phyloP scores from a whole-genome alignment of 1,140 invertebrate genomes.

The Diorhabda elongata region DNA sequence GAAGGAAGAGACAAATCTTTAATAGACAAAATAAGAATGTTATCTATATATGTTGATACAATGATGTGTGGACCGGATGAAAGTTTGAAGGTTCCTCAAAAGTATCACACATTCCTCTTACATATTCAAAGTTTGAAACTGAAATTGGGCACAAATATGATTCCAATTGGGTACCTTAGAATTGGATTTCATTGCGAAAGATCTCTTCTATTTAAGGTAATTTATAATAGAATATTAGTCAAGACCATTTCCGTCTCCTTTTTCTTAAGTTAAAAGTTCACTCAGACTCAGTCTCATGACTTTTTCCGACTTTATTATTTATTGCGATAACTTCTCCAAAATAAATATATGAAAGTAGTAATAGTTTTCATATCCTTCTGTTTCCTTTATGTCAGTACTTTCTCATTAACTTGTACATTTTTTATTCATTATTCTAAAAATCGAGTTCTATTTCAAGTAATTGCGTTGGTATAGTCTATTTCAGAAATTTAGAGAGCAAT shows the following conservation, averaged over 20 bases:
- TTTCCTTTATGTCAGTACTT: too few species aligned
- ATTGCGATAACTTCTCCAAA: too few species aligned
- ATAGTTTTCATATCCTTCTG: too few species aligned
- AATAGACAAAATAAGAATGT: slow-evolving; percentile 28
- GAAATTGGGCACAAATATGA: slow-evolving; percentile 39
- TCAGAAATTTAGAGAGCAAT: too few species aligned
- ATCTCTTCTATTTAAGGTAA: slow-evolving; percentile 36
- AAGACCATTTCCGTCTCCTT: slow-evolving; percentile 37
- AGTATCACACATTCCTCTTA: slow-evolving; percentile 36
- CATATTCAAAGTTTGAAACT: slow-evolving; percentile 36
- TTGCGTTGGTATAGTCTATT: too few species aligned
- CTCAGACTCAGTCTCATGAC: too few species aligned
- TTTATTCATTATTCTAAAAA: too few species aligned
- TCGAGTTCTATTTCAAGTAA: too few species aligned
- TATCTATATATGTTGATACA: slow-evolving; percentile 37
- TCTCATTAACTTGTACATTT: too few species aligned
- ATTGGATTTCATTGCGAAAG: slow-evolving; percentile 40
- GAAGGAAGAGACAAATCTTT: slow-evolving; percentile 13
- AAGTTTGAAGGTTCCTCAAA: slow-evolving; percentile 24
- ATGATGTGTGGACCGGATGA: slow-evolving; percentile 32
- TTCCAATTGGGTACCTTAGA: slow-evolving; percentile 40
- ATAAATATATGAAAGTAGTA: too few species aligned
- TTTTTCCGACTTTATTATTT: too few species aligned
- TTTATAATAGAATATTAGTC: slow-evolving; percentile 21
- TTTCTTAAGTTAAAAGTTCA: slow-evolving; percentile 5